Evolutionary conservation across 2,113 vertebrate genomes (phyloP), one percentile per base, ranked within the genome.

Genomic region (Anoplopoma fimbria): DNA sequence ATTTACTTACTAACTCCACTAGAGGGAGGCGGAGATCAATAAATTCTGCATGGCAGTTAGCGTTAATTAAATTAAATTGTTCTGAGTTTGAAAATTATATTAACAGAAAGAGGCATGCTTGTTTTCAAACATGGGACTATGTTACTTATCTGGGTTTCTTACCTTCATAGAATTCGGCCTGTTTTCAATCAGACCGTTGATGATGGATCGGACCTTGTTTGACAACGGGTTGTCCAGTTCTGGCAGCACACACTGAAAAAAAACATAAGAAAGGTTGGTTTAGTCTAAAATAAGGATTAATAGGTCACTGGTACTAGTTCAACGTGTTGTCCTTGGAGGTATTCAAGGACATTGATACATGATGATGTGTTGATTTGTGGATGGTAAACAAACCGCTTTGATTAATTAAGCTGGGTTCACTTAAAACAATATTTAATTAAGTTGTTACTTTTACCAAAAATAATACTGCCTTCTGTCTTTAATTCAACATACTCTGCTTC

Each of bases 131-230:
- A 27, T 23, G 25, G 5, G 7, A 6, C 7, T 51, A 12, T 61
- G 29, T 34, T 51, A 8, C 15, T 14, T 13, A 21, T n/a, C 4
- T 8, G 12, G 0, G 38, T 42, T 1, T 12, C 78, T 75, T 95
- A 99, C 98, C 96, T 99, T 98, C 97, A 98, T 98, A 0, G 96
- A 96, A 89, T 96, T 94, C 2, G 96, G 93, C 80, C 94, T 95
- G 78, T 95, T 96, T 51, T 94, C 93, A 55, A 97, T 95, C 81
- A 98, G 93, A 21, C 64, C 84, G 38, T 75, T 74, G 85, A 99
- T 93, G 78, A 98, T 92, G 81, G 93, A 90, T 51, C 93, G 94
- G 19, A 99, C 80, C 74, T 96, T 97, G 78, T 93, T 96, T 2
- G 97, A 98, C 71, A 96, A 69, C 0, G 95, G 94, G 82, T 92